Percentiles rank a stretch among this genome's conserved stretches.
phyloP scores from a whole-genome alignment of 2,113 vertebrate species.

The Trogon melanurus region DNA sequence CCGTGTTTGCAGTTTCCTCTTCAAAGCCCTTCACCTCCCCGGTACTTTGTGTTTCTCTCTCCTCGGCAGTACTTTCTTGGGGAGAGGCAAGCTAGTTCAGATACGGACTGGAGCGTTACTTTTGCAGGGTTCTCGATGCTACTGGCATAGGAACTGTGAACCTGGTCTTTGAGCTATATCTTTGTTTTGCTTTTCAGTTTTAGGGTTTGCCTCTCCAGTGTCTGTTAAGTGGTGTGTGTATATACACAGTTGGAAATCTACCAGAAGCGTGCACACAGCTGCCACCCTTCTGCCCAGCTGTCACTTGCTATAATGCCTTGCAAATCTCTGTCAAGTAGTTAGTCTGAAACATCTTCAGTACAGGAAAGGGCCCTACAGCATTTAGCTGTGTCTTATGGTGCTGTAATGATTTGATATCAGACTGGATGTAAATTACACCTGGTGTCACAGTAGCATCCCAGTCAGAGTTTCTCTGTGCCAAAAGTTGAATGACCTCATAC shows the following conservation, averaged over 20 bases:
- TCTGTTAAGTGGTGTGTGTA: rapidly evolving
- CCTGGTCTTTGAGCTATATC: background rate
- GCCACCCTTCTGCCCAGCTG: rapidly evolving
- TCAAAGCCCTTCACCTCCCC: rapidly evolving
- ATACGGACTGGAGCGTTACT: rapidly evolving
- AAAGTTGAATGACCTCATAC: rapidly evolving
- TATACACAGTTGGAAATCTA: rapidly evolving
- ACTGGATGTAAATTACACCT: background rate
- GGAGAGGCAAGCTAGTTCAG: background rate
- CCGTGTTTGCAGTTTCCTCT: rapidly evolving
- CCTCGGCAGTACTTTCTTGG: rapidly evolving
- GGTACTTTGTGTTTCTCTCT: rapidly evolving
- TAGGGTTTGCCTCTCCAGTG: background rate
- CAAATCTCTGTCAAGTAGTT: no score
- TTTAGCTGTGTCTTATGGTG: no score
- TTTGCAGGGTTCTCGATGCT: rapidly evolving
- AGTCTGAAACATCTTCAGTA: background rate
- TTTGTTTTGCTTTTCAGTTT: background rate
- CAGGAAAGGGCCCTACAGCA: rapidly evolving
- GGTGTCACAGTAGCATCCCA: background rate
- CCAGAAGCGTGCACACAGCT: rapidly evolving
- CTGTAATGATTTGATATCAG: rapidly evolving
- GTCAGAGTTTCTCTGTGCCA: background rate
- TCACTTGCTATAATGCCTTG: rapidly evolving
- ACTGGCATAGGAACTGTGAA: rapidly evolving